phyloP scores from a whole-genome alignment of 2,888 invertebrate species.

The Plagiodera versicolora region DNA sequence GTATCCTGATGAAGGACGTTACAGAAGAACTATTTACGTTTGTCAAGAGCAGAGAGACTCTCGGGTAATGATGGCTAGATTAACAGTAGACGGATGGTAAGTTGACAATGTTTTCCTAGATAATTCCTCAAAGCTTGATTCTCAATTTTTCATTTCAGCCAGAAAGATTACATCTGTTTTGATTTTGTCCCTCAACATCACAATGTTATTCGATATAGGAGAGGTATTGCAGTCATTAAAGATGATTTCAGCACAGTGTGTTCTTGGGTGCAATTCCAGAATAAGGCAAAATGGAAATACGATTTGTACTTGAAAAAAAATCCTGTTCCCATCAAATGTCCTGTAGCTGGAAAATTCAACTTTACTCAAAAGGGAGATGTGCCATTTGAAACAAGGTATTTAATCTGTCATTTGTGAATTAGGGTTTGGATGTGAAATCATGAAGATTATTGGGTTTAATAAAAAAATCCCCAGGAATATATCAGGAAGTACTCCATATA shows the following conservation, averaged over 20 bases:
- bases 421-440: too few species aligned
- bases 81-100: conserved; percentile 93
- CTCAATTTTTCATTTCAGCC: conserved; percentile 60
- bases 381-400: conserved; percentile 74
- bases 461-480: too few species aligned
- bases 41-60: conserved; percentile 91
- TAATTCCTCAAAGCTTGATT: background rate
- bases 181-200: conserved; percentile 96
- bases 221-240: conserved; percentile 85
- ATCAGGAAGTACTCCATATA: too few species aligned
- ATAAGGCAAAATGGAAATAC: conserved; percentile 83
- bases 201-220: conserved; percentile 89
- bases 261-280: conserved; percentile 91
- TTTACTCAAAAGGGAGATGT: conserved; percentile 92
- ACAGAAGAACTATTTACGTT: conserved; percentile 86
- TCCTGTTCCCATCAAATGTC: conserved; percentile 91
- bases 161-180: conserved; percentile 96
- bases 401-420: too few species aligned
- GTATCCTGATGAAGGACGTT: conserved; percentile 89
- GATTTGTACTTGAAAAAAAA: conserved; percentile 83
- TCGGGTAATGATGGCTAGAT: conserved; percentile 92
- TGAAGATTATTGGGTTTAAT: too few species aligned
- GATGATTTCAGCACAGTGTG: conserved; percentile 91
- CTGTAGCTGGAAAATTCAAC: conserved; percentile 94
- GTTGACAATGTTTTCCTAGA: too few species aligned